Conservation (phyloP, 35 echinoderm and acorn worm species). For the Holothuria glaberrima region DNA sequence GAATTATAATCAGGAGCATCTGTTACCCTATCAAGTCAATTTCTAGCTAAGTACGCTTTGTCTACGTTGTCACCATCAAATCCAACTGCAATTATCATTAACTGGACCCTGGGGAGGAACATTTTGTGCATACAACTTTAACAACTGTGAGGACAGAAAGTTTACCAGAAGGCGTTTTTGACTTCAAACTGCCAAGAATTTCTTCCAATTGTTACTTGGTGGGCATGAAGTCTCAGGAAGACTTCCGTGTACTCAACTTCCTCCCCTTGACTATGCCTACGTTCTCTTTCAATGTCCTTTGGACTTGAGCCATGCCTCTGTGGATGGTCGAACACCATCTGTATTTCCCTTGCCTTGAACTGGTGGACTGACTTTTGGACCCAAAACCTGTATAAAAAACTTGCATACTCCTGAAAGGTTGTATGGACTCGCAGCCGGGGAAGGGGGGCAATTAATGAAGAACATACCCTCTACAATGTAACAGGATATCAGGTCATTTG, state of each 20-base stretch:
- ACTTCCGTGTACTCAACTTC: not conserved
- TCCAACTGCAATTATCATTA: slow-evolving; percentile 28
- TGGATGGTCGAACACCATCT: slow-evolving; percentile 55
- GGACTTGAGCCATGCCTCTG: slow-evolving; percentile 53
- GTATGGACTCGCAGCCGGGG: slow-evolving; percentile 25
- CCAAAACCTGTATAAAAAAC: slow-evolving; percentile 59
- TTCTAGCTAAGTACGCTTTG: not conserved
- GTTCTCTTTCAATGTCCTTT: slow-evolving; percentile 50
- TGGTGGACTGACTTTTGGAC: slow-evolving; percentile 19
- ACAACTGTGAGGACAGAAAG: slow-evolving; percentile 37
- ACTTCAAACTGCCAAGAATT: slow-evolving; percentile 2
- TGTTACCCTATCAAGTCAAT: not conserved
- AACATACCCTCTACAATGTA: slow-evolving; percentile 74
- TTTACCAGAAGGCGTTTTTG: slow-evolving; percentile 51
- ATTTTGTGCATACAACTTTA: not conserved
- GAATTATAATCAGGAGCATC: slow-evolving; percentile 25
- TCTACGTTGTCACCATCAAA: slow-evolving; percentile 62
- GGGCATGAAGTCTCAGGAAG: slow-evolving; percentile 8
- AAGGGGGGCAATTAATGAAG: slow-evolving; percentile 46
- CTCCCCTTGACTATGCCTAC: not conserved
- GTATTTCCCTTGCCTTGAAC: slow-evolving; percentile 29
- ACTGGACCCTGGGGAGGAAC: not conserved
- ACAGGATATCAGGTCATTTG: not conserved
- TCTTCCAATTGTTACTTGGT: slow-evolving; percentile 10
- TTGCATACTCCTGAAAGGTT: slow-evolving; percentile 60